Conservation (phyloP, 2,888 invertebrate genomes). For the Cheilosia urbana region DNA sequence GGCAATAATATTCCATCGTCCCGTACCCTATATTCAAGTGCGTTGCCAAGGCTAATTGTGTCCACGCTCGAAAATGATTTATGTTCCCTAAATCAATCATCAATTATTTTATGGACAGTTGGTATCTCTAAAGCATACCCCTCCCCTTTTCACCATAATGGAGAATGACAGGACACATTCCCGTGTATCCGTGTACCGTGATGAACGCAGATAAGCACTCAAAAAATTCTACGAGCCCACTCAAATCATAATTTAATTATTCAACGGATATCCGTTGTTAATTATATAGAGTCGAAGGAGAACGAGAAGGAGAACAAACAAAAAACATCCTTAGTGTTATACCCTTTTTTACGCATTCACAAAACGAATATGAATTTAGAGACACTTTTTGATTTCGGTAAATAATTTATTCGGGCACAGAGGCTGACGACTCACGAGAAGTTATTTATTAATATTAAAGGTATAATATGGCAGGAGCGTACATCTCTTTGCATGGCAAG, state of each 20-base stretch:
- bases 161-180: conserved; percentile 54
- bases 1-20: conserved; percentile 29
- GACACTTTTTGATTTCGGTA: conserved; percentile 68
- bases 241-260: conserved; percentile 62
- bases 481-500: conserved; percentile 61
- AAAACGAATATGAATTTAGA: conserved; percentile 66
- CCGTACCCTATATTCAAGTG: conserved; percentile 1
- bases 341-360: conserved; percentile 40
- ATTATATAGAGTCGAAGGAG: conserved; percentile 24
- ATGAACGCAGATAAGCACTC: conserved; percentile 26
- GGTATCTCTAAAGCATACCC: neutral
- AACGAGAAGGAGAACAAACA: neutral
- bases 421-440: neutral
- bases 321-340: conserved; percentile 22
- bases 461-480: neutral
- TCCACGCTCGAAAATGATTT: conserved; percentile 61
- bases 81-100: conserved; percentile 64
- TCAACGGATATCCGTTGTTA: conserved; percentile 64
- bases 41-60: conserved; percentile 28
- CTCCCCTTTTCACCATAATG: conserved; percentile 23
- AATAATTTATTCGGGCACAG: conserved; percentile 50
- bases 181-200: conserved; percentile 16
- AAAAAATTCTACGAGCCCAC: conserved; percentile 15
- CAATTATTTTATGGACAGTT: conserved; percentile 57
- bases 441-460: conserved; percentile 62